phyloP scores from a whole-genome alignment of 2,888 invertebrate genomes.

The Cyclophora albipunctata region DNA sequence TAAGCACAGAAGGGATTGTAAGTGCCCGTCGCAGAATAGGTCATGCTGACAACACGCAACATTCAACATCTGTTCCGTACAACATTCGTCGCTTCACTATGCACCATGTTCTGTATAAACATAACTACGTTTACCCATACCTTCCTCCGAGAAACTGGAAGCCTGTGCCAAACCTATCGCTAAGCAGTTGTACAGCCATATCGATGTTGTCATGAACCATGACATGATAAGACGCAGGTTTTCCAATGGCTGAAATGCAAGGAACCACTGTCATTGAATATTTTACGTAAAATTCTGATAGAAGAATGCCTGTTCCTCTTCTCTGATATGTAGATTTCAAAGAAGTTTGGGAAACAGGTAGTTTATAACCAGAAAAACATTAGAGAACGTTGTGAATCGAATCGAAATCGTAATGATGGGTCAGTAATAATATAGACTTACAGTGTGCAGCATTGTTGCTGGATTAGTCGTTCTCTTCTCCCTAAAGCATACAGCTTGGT shows the following conservation, averaged over 20 bases:
- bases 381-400: too few relatives aligned
- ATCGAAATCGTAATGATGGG: too few relatives aligned
- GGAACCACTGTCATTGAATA: too few relatives aligned
- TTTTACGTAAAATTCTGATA: background rate
- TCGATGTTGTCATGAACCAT: conserved; percentile 74
- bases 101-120: background rate
- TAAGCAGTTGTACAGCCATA: conserved; percentile 76
- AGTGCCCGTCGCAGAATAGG: conserved; percentile 53
- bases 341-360: too few relatives aligned
- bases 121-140: conserved; percentile 14
- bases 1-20: conserved; percentile 17
- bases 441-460: conserved; percentile 59
- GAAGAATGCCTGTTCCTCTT: background rate
- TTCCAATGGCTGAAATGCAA: conserved; percentile 70
- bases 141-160: conserved; percentile 67
- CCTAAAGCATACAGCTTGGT: conserved; percentile 92
- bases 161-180: conserved; percentile 65
- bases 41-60: conserved; percentile 63
- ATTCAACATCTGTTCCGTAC: conserved; percentile 24
- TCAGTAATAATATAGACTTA: background rate
- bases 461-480: conserved; percentile 77
- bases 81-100: background rate
- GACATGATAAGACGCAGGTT: conserved; percentile 73
- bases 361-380: too few relatives aligned
- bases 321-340: too few relatives aligned